Evolutionary conservation across 2,888 invertebrate genomes (phyloP).

Genomic region (Cetonia aurata): DNA sequence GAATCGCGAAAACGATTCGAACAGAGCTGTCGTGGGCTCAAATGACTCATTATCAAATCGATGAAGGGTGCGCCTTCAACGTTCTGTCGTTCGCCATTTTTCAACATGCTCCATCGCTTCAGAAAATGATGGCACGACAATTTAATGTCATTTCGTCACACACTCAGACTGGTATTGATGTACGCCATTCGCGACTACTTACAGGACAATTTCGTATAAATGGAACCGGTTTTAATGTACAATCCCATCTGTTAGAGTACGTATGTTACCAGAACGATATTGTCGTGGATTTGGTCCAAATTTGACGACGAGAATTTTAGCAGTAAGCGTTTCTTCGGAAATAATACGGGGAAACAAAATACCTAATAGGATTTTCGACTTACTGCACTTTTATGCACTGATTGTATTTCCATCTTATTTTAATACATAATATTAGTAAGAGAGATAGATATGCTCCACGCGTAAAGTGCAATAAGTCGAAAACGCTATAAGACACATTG

Average conservation of each 20-base stretch:
- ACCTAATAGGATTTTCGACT: too few species aligned
- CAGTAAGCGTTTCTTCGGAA: too few species aligned
- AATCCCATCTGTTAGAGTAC: not conserved
- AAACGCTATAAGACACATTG: too few species aligned
- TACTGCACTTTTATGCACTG: too few species aligned
- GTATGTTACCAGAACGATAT: not conserved
- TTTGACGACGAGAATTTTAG: too few species aligned
- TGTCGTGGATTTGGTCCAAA: too few species aligned
- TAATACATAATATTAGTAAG: too few species aligned
- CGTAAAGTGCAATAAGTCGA: too few species aligned
- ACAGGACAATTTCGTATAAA: slow-evolving; percentile 29
- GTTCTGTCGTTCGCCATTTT: slow-evolving; percentile 44
- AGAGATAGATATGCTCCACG: too few species aligned
- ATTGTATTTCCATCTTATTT: too few species aligned
- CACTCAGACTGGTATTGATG: slow-evolving; percentile 41
- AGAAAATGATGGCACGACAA: slow-evolving; percentile 45
- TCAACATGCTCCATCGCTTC: slow-evolving; percentile 44
- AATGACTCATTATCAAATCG: slow-evolving; percentile 46
- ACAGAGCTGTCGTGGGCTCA: slow-evolving; percentile 5
- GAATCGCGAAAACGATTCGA: slow-evolving; percentile 41
- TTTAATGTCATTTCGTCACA: slow-evolving; percentile 45
- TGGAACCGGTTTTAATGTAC: slow-evolving; percentile 21
- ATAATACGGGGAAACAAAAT: too few species aligned
- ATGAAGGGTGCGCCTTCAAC: slow-evolving; percentile 31
- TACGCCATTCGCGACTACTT: slow-evolving; percentile 9